Evolutionary conservation across 2,888 invertebrate species (phyloP), one percentile per base, ranked within the genome.

Genomic region (Drosophila maculinotata): DNA sequence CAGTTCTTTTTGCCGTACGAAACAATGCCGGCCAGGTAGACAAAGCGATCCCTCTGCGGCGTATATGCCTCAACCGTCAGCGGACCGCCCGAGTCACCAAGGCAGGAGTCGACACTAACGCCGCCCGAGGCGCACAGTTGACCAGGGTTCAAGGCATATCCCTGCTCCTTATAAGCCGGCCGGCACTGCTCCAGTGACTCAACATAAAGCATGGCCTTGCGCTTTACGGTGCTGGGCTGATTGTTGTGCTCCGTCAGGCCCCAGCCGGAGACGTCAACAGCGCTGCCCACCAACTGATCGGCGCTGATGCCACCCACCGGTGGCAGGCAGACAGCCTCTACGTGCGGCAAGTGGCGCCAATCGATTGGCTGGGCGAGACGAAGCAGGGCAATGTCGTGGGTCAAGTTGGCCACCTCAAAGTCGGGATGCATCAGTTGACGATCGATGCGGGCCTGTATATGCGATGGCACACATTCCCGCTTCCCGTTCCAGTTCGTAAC

Each of bases 341-440:
- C 90, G 30, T 59, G 69, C 20, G 1, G n/a, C 14, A 59, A 31
- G 1, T 30, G 17, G 1, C 35, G 38, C 79, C 89, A 94, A 76
- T 92, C 93, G 0, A 94, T 94, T 7, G 93, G 90, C 1, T 89
- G 78, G 0, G 91, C 75, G 1, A 96, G 91, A 42, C 95, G 92
- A 25, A 96, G 80, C 20, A 96, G 90, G 0, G 95, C 96, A 31
- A 96, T 95, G 84, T 96, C 96, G 78, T 95, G 91, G 28, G 60
- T 51, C 8, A 68, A 14, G n/a, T 62, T 67, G 0, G 0, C 1
- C 2, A 3, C 0, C 14, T 91, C 87, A 83, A 95, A 96, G 0
- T 90, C 75, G 67, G 94, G 93, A 82, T 96, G 95, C 0, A 93
- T 90, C 17, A 95, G 93, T 39, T 92, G 90, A 64, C 94, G 92